Evolutionary conservation across 64 coral and sea anemone species (phyloP).

Genomic region (Platygyra sinensis): DNA sequence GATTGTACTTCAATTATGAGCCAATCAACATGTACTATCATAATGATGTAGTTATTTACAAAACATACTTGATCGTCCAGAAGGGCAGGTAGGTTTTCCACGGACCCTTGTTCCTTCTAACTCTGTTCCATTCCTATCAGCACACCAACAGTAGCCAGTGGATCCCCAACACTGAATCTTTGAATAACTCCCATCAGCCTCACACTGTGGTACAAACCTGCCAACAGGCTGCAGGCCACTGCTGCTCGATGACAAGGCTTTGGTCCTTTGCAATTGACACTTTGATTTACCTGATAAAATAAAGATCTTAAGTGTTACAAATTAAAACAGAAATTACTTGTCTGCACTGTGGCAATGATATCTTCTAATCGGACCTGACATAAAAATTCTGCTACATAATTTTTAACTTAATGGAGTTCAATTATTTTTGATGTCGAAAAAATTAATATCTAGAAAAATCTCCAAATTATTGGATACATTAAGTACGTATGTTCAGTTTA

Average conservation of each 20-base stretch:
- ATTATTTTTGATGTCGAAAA: no score
- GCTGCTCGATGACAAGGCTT: slow-evolving; percentile 54
- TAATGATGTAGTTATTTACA: not conserved
- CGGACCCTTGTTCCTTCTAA: slow-evolving; percentile 62
- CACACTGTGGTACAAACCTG: slow-evolving; percentile 83
- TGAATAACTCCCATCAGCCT: slow-evolving; percentile 58
- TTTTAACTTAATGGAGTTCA: no score
- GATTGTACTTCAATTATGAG: no score
- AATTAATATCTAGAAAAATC: no score
- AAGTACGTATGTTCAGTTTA: no score
- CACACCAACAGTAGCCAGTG: slow-evolving; percentile 96
- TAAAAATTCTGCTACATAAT: no score
- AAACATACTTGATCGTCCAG: slow-evolving; percentile 16
- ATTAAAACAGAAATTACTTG: no score
- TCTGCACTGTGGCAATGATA: no score
- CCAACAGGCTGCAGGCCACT: slow-evolving; percentile 72
- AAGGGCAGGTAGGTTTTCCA: slow-evolving; percentile 61
- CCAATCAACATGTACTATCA: no score
- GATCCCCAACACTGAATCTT: slow-evolving; percentile 87
- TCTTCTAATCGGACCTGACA: no score
- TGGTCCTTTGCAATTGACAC: slow-evolving; percentile 67
- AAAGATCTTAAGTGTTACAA: not conserved
- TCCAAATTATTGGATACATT: no score
- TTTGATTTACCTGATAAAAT: slow-evolving; percentile 35
- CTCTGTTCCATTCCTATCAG: slow-evolving; percentile 61